Percentiles rank a stretch among this genome's conserved stretches.
Conservation (phyloP, 2,113 vertebrate species). For the Psammodynastes pulverulentus region DNA sequence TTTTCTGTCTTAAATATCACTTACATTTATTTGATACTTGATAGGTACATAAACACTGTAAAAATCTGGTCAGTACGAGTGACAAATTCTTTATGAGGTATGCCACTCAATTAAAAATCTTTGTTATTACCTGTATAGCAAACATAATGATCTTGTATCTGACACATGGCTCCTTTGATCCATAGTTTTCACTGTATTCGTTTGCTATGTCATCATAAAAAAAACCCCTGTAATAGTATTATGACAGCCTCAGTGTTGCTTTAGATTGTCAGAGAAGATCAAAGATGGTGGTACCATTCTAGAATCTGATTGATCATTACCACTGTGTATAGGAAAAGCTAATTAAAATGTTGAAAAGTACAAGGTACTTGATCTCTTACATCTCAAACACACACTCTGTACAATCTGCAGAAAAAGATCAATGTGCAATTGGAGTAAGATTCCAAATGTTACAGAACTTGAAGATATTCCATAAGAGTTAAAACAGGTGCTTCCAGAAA, state of each 20-base stretch:
- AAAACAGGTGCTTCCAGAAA: neutral
- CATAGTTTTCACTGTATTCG: constrained; percentile 9
- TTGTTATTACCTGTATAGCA: constrained; percentile 16
- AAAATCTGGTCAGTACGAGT: neutral
- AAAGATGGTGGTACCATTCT: constrained; percentile 33
- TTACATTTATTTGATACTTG: neutral
- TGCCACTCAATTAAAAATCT: accelerated
- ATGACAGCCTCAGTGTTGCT: constrained; percentile 35
- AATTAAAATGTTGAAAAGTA: constrained; percentile 29
- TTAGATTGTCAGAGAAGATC: constrained; percentile 45
- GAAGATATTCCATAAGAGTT: neutral
- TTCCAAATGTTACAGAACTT: neutral
- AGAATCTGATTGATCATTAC: constrained; percentile 21
- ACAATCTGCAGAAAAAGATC: neutral
- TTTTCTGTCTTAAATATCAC: neutral
- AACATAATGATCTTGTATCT: constrained; percentile 20
- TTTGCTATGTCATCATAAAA: constrained; percentile 38
- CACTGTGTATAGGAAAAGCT: constrained; percentile 13
- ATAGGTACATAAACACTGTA: neutral
- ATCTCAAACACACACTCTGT: neutral
- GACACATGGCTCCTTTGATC: constrained; percentile 17
- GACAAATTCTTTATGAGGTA: neutral
- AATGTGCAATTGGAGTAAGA: neutral
- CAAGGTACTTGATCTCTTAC: neutral
- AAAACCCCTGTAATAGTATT: constrained; percentile 54